Conservation (phyloP, 2,888 invertebrate genomes). For the Chrysopilus asiliformis region DNA sequence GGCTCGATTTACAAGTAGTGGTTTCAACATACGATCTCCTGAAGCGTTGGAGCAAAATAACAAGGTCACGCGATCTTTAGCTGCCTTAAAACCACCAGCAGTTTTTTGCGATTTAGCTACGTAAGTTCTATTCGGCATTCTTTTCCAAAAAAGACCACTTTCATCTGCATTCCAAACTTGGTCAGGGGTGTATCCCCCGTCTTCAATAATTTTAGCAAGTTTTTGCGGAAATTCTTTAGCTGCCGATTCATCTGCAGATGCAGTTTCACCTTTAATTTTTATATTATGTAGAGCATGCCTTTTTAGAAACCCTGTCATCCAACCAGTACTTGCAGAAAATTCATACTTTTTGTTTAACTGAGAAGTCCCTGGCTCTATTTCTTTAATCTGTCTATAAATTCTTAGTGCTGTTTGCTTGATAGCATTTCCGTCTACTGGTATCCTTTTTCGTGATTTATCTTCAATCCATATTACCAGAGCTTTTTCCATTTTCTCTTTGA, state of each 20-base stretch:
- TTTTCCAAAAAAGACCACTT: conserved; percentile 21
- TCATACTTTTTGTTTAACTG: not conserved
- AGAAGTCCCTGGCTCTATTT: conserved; percentile 11
- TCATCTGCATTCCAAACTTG: conserved; percentile 22
- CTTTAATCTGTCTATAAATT: conserved; percentile 13
- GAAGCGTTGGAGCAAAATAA: conserved; percentile 22
- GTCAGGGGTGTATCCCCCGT: conserved; percentile 18
- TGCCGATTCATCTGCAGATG: conserved; percentile 15
- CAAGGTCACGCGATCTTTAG: conserved; percentile 22
- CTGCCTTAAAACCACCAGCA: conserved; percentile 18
- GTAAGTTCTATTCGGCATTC: conserved; percentile 24
- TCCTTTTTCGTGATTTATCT: conserved; percentile 13
- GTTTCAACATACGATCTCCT: conserved; percentile 21
- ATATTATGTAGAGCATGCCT: conserved; percentile 17
- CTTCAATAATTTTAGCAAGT: conserved; percentile 18
- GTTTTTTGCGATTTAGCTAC: conserved; percentile 22
- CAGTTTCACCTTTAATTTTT: conserved; percentile 17
- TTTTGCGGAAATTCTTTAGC: conserved; percentile 14
- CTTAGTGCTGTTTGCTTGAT: conserved; percentile 15
- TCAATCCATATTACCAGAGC: conserved; percentile 17
- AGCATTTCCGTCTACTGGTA: conserved; percentile 12
- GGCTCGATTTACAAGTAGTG: conserved; percentile 19
- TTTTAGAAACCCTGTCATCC: conserved; percentile 16
- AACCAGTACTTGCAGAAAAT: conserved; percentile 16
- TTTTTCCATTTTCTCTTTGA: conserved; percentile 17